Evolutionary conservation across 2,888 invertebrate genomes (phyloP), one percentile per base, ranked within the genome.

Genomic region (Apotomis turbidana): DNA sequence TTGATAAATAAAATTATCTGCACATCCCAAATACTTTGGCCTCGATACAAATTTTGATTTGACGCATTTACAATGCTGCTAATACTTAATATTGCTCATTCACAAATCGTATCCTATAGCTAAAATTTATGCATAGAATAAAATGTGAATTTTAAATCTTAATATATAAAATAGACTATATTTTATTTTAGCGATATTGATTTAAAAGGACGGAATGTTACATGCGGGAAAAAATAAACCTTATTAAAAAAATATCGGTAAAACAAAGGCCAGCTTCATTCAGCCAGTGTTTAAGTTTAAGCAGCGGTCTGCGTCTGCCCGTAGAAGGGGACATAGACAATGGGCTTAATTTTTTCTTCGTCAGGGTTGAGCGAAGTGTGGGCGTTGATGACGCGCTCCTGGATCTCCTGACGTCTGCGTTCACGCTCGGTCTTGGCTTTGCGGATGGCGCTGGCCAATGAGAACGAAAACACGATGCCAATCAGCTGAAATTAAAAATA

Each of bases 391-490:
- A 95, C 90, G 52, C 93, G 93, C 77, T 95, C 95, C 76, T 95
- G 93, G 74, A 95, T 92, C 86, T 97, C 96, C 95, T 96, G 96
- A 67, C 95, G 94, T 67, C 96, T 94, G 71, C 95, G 95, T 81
- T 96, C 96, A 54, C 95, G 95, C 78, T 96, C 95, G 0, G 95
- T 95, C 86, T 97, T 97, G 74, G 97, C 95, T 75, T 95, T 95
- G 74, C 97, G 96, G 83, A 99, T 96, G 3, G 97, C 96, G 83
- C 96, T 96, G 73, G 97, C 98, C 87, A 99, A 91, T 90, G 97
- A 97, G 87, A 97, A 97, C 2, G 98, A 97, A 85, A 98, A 97
- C 75, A 97, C 94, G 64, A 98, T 96, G 77, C 98, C 98, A 81
- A 98, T 94, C 59, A 98, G 91, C 97, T 97, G 90, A 64, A 94